Conservation (phyloP, 2,113 vertebrate genomes). For the Chionomys nivalis region DNA sequence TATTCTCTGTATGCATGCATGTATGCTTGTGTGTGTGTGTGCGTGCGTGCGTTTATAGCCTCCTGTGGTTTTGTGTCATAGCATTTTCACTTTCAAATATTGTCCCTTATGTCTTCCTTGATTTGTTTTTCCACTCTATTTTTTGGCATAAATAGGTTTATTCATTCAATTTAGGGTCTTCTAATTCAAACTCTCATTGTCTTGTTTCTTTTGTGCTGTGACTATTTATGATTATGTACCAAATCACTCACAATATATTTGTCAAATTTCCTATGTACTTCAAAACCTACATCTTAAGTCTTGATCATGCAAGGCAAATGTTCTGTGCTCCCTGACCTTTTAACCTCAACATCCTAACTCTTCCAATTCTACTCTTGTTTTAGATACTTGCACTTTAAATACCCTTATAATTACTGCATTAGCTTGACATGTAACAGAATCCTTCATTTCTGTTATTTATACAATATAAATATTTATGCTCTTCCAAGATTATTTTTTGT, state of each 20-base stretch:
- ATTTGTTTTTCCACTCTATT: no score
- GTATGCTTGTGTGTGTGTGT: no score
- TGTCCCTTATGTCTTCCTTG: neutral
- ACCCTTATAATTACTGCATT: neutral
- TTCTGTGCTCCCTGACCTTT: neutral
- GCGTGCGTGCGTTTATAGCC: no score
- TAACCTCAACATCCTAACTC: fast-evolving
- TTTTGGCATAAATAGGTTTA: neutral
- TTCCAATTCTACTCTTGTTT: neutral
- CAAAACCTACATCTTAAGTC: neutral
- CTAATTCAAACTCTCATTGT: no score
- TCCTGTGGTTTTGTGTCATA: neutral
- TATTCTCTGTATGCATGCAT: neutral
- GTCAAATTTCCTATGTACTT: neutral
- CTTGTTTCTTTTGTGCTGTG: no score
- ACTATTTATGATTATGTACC: neutral
- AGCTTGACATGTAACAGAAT: neutral
- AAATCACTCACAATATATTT: neutral
- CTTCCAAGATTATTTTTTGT: neutral
- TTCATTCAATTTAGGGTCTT: no score
- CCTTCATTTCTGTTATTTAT: neutral
- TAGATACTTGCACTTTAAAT: neutral
- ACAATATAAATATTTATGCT: neutral
- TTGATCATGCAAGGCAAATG: neutral
- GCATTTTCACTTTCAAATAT: neutral